phyloP scores from a whole-genome alignment of 2,888 invertebrate genomes.

The Tribolium freemani region DNA sequence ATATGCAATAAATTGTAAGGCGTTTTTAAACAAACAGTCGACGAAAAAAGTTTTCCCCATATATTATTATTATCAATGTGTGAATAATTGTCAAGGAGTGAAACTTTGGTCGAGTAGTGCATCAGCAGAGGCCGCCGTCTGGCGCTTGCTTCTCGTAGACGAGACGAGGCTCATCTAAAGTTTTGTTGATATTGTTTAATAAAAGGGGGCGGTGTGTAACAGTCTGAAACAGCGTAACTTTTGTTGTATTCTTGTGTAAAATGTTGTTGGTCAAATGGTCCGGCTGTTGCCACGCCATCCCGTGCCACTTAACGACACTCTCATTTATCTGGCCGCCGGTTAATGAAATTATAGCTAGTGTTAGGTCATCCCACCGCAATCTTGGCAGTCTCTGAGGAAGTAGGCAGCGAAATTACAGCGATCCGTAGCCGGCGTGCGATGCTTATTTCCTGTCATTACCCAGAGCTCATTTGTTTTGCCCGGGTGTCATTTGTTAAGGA shows the following conservation, averaged over 20 bases:
- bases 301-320: slow-evolving; percentile 61
- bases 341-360: slow-evolving; percentile 73
- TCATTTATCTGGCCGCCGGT: slow-evolving; percentile 71
- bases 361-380: slow-evolving; percentile 64
- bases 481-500: slow-evolving; percentile 52
- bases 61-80: too few relatives aligned
- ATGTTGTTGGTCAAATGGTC: slow-evolving; percentile 57
- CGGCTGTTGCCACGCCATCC: slow-evolving; percentile 57
- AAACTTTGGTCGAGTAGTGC: background rate
- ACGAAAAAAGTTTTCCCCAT: too few relatives aligned
- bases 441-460: slow-evolving; percentile 56
- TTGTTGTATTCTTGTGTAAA: slow-evolving; percentile 60
- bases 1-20: too few relatives aligned
- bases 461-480: slow-evolving; percentile 55
- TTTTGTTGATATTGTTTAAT: slow-evolving; percentile 34
- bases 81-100: too few relatives aligned
- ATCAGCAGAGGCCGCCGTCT: background rate
- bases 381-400: slow-evolving; percentile 57
- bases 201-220: slow-evolving; percentile 8
- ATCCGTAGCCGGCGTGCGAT: slow-evolving; percentile 50
- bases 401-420: slow-evolving; percentile 56
- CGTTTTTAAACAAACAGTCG: too few relatives aligned
- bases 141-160: background rate
- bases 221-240: slow-evolving; percentile 49
- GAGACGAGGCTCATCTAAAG: background rate